phyloP scores from a whole-genome alignment of 2,113 vertebrate species.

The Sakesphorus luctuosus region DNA sequence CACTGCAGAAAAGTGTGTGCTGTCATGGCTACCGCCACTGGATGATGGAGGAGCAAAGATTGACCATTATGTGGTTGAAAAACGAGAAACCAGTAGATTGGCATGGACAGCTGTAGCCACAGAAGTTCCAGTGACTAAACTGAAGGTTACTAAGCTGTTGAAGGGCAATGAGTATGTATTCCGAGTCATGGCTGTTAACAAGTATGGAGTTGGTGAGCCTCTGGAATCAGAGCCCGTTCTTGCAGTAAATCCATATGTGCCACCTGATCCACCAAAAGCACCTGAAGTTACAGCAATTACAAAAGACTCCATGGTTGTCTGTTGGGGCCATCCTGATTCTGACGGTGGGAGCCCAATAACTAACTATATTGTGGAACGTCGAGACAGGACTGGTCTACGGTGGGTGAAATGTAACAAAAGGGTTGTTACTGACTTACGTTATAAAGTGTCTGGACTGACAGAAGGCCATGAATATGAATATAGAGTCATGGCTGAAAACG shows the following conservation, averaged over 20 bases:
- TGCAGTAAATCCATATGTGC: conserved; percentile 90
- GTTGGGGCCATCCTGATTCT: conserved; percentile 91
- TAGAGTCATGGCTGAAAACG: conserved; percentile 92
- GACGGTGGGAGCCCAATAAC: conserved; percentile 94
- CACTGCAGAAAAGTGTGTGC: conserved; percentile 90
- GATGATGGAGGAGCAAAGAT: conserved; percentile 95
- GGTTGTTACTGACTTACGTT: conserved; percentile 90
- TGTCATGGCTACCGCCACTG: conserved; percentile 90
- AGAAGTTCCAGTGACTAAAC: conserved; percentile 85
- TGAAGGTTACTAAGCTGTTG: conserved; percentile 91
- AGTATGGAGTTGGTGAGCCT: conserved; percentile 92
- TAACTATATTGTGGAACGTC: conserved; percentile 91
- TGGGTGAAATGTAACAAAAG: conserved; percentile 98
- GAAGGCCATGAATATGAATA: conserved; percentile 95
- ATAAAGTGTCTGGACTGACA: conserved; percentile 88
- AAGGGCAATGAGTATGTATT: conserved; percentile 99
- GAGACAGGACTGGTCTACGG: conserved; percentile 88
- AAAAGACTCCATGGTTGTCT: conserved; percentile 95
- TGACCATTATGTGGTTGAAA: conserved; percentile 92
- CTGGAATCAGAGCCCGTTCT: conserved; percentile 90
- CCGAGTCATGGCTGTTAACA: conserved; percentile 98
- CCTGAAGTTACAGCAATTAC: conserved; percentile 92
- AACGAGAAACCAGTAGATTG: conserved; percentile 96
- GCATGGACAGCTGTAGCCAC: conserved; percentile 92
- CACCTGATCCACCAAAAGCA: conserved; percentile 89